Evolutionary conservation across 2,888 invertebrate species (phyloP).

Genomic region (Doris montereyensis): DNA sequence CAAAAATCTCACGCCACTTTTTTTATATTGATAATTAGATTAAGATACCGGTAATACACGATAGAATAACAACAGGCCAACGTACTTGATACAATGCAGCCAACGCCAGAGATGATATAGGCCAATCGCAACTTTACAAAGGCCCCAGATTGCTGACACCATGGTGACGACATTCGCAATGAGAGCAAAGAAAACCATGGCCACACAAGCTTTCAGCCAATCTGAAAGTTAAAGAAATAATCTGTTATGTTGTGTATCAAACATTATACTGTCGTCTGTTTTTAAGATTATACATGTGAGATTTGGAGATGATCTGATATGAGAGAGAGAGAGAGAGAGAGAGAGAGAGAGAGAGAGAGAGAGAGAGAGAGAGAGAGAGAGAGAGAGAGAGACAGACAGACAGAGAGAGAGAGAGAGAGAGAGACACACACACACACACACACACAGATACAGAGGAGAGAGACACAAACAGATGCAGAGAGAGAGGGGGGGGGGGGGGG

Average conservation of each 20-base stretch:
- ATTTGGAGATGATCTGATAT: no score
- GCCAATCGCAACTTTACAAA: slow-evolving; percentile 40
- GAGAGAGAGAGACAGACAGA: background rate
- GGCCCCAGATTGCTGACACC: slow-evolving; percentile 32
- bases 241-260: no score
- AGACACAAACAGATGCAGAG: no score
- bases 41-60: background rate
- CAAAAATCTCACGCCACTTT: no score
- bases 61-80: slow-evolving; percentile 1
- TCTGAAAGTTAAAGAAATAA: no score
- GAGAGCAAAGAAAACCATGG: slow-evolving; percentile 40
- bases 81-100: slow-evolving; percentile 53
- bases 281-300: no score
- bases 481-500: no score
- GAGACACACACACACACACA: no score
- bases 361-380: background rate
- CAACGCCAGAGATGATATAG: slow-evolving; percentile 49
- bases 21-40: no score
- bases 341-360: background rate
- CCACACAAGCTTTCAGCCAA: slow-evolving; percentile 43
- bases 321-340: no score
- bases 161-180: slow-evolving; percentile 28
- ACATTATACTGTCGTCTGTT: no score
- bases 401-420: background rate
- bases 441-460: no score